phyloP scores from a whole-genome alignment of 92 coral and sea anemone species.

The Epizoanthus rinbou region DNA sequence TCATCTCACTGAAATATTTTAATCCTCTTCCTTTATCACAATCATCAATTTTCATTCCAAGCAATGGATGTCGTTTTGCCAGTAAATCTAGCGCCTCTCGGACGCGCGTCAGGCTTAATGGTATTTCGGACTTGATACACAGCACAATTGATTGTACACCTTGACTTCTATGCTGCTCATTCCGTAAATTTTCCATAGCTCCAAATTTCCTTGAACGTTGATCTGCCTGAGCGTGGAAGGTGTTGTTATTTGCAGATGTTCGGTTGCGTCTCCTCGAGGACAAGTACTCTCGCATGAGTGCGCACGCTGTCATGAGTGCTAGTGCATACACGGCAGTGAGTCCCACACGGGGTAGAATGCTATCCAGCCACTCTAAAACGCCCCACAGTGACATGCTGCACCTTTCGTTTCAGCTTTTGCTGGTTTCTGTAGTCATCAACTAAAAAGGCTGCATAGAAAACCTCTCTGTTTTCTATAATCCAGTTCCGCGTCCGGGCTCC shows the following conservation, averaged over 20 bases:
- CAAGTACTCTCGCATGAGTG: slow-evolving; percentile 28
- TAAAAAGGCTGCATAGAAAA: not conserved
- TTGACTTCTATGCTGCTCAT: not conserved
- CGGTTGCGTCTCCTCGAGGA: slow-evolving; percentile 1
- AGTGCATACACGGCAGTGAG: slow-evolving; percentile 66
- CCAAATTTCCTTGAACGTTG: slow-evolving; percentile 13
- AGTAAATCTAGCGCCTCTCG: slow-evolving; percentile 12
- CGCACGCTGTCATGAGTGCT: slow-evolving; percentile 49
- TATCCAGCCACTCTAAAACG: slow-evolving; percentile 58
- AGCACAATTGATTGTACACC: slow-evolving; percentile 20
- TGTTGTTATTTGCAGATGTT: not conserved
- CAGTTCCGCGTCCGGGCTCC: slow-evolving; percentile 1
- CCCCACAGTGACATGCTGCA: slow-evolving; percentile 48
- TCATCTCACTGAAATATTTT: slow-evolving; percentile 31
- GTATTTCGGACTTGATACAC: slow-evolving; percentile 12
- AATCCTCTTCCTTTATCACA: not conserved
- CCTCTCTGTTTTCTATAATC: no score
- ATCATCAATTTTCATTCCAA: not conserved
- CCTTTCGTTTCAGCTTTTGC: not conserved
- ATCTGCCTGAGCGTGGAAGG: not conserved
- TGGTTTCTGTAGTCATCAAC: not conserved
- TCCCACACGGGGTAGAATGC: slow-evolving; percentile 60
- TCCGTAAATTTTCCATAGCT: slow-evolving; percentile 12
- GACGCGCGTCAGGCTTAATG: slow-evolving; percentile 1
- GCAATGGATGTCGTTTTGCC: slow-evolving; percentile 12